These are phyloP conservation scores for Lutra lutra DNA, from an alignment of 2,797 vertebrate species.

Conservation along the genomic window DNA sequence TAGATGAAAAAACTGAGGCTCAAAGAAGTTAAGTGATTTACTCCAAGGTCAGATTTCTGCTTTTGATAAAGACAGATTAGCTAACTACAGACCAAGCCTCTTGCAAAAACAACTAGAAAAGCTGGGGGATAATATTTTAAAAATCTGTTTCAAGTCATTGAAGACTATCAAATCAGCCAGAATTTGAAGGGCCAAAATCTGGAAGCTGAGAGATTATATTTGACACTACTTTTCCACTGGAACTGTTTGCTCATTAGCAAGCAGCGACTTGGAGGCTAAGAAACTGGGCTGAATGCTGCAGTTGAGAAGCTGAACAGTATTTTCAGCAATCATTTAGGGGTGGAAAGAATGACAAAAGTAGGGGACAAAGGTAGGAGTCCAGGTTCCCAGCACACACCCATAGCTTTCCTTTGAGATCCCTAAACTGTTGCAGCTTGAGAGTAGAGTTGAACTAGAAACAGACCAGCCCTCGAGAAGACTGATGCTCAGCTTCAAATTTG, in stretches of 20 bases:
- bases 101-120: constrained; percentile 41
- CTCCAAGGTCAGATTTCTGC: background rate
- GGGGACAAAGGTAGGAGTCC: background rate
- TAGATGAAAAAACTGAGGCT: background rate
- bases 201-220: background rate
- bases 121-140: background rate
- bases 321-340: background rate
- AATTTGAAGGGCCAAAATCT: constrained; percentile 9
- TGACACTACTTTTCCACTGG: background rate
- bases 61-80: constrained; percentile 27
- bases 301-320: background rate
- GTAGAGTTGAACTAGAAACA: background rate
- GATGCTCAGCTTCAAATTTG: background rate
- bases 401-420: background rate
- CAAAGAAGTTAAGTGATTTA: constrained; percentile 33
- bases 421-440: background rate
- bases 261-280: constrained; percentile 2
- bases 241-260: constrained; percentile 54
- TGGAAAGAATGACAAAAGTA: background rate
- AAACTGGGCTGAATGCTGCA: constrained; percentile 6
- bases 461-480: background rate
- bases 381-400: background rate
- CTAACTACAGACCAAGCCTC: background rate
- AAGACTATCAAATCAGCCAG: constrained; percentile 31
- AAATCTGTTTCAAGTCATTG: constrained; percentile 32